Base-by-base conservation (phyloP, 2,888 invertebrate genomes). In the Odontothrips loti region DNA sequence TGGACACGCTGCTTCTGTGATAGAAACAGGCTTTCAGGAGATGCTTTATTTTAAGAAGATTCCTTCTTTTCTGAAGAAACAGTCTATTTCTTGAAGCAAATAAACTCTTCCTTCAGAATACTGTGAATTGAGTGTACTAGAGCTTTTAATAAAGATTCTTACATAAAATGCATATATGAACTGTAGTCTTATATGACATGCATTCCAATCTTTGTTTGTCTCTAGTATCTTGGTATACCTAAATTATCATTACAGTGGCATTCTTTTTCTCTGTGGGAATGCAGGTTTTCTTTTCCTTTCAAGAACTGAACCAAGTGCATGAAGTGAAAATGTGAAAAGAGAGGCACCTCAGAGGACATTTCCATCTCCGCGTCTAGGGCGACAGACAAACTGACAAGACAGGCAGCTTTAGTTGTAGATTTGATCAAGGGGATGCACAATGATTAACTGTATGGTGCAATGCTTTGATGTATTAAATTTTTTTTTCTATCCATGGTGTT, bases 361-460 rank as follows among this genome's bases (percentile, higher is more conserved):
- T 75, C 68, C 68, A 75, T 75, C 68, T 75, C 23, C 68, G 68
- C 68, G 68, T 27, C 68, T 75, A 75, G 68, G 68, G 68, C 68
- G 23, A 75, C 68, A 75, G 68, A 75, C 23, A 75, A 75, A 75
- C 27, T 75, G 68, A 75, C 68, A 27, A 75, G 23, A 12, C 68
- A 75, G 68, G 68, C 68, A 75, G 68, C 68, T 27, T 63, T 79
- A 51, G 68, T 34, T 58, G 80, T 79, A 51, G 68, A 27, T 75
- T 75, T 75, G 51, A 51, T 47, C 29, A 79, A 80, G 82, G 82
- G 75, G 82, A 82, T 82, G 82, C 82, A 82, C 82, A 82, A 82
- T 82, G 82, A 80, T 58, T 75, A 75, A 75, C 68, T 75, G 23
- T 27, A 75, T 27, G 68, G 68, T 75, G n/a, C 23, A 80, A 78